Percentiles rank a stretch among this genome's conserved stretches.
Conservation (phyloP, 1,140 invertebrate genomes). For the Brachionus plicatilis region DNA sequence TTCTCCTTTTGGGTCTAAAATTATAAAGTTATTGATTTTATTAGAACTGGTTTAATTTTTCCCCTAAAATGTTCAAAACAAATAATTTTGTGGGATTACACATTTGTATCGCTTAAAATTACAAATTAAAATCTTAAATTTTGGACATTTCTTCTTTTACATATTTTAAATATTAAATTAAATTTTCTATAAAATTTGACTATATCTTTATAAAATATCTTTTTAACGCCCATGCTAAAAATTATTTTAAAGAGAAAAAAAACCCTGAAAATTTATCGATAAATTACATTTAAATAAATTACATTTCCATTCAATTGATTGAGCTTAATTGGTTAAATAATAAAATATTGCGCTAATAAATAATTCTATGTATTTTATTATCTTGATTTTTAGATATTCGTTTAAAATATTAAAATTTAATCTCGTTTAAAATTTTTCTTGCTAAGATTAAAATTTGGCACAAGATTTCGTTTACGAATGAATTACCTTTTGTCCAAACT, state of each 20-base stretch:
- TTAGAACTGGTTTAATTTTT: too few species aligned
- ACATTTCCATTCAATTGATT: background rate
- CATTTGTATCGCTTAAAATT: too few species aligned
- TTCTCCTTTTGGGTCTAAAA: too few species aligned
- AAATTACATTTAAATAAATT: background rate
- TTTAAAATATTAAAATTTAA: background rate
- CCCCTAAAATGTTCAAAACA: too few species aligned
- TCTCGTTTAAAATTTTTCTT: background rate
- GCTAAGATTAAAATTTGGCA: background rate
- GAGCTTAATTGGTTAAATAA: background rate
- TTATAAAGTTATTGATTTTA: too few species aligned
- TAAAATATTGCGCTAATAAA: background rate
- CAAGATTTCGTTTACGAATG: background rate
- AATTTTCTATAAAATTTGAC: background rate
- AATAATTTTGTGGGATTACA: too few species aligned
- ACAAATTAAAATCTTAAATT: too few species aligned
- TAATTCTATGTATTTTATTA: background rate
- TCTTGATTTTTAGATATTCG: background rate
- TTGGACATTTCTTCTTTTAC: too few species aligned
- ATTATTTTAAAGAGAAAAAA: background rate
- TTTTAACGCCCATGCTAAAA: too few species aligned
- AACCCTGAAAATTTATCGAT: background rate
- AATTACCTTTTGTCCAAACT: background rate
- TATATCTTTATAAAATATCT: too few species aligned
- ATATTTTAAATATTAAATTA: background rate